Base-by-base conservation (phyloP, 2,888 invertebrate genomes). In the Embidobia sp. region DNA sequence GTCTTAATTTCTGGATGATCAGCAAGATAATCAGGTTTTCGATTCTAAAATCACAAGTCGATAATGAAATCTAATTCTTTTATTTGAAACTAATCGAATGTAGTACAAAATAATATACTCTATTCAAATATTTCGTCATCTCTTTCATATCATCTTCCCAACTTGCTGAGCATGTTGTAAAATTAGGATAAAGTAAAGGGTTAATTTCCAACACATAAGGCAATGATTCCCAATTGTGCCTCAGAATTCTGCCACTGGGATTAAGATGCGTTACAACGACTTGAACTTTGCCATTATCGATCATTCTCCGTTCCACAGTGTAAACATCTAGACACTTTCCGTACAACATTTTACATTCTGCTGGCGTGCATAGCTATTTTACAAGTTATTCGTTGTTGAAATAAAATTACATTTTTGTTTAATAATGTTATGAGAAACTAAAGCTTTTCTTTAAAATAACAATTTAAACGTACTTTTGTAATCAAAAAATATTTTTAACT, bases 71-170 rank as follows among this genome's bases (percentile, higher is more conserved):
- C n/a, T n/a, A n/a, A n/a, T n/a, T n/a, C n/a, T n/a, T n/a, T n/a
- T n/a, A n/a, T n/a, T n/a, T n/a, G n/a, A n/a, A n/a, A n/a, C n/a
- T n/a, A n/a, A n/a, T n/a, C n/a, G n/a, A n/a, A n/a, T n/a, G n/a
- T 22, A 22, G 6, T 22, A 22, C 2, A 35, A 11, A 35, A 11
- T 18, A 8, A 31, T 16, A 13, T 88, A 93, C 93, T 91, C 93
- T 93, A 81, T 90, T 91, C 69, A 93, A 87, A 86, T 92, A 93
- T 85, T 91, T 91, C 0, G 93, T 93, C 19, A 92, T 87, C 51
- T 93, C 84, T 84, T 93, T 92, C 73, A 93, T 87, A 84, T 94
- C 93, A 31, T 91, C 89, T 15, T 91, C 89, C 93, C 93, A 93
- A 15, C 84, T 87, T 61, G 91, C 89, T 31, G 91, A 90, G 8